Base-by-base conservation (phyloP, 2,797 vertebrate genomes). In the Pygocentrus nattereri region DNA sequence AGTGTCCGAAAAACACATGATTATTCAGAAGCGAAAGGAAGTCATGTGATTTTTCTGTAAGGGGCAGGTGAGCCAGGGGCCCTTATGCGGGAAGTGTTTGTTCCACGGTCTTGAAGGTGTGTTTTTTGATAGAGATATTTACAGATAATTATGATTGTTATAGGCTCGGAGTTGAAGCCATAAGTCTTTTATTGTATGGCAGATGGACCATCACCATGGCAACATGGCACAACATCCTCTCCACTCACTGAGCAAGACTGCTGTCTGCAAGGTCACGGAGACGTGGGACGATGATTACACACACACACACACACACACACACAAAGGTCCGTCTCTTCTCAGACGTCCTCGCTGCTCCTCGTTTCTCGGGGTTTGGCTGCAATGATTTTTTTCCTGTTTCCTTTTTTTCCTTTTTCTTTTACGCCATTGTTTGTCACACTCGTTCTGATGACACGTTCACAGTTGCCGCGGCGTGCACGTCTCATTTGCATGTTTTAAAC, bases 181-280 rank as follows among this genome's bases (percentile, higher is more conserved):
- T 52, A 65, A 78, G 80, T 62, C 41, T 73, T 79, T 73, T 73
- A 81, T 79, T 79, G 81, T 74, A 85, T 83, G 82, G 78, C 68
- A 82, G 78, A 85, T 72, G 64, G 80, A 82, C 67, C 70, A 71
- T 87, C 78, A 68, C 85, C 85, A 84, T 86, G 82, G 85, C 80
- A 85, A 86, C 85, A 61, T 54, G 18, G 56, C 47, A 84, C 78
- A 85, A 82, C 82, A 83, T 74, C 79, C 74, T 81, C 73, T 79
- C 56, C 50, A 50, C 54, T 81, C 70, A 34, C 56, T 49, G 76
- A 76, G 65, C 72, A 82, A 79, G 54, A 49, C 50, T 50, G 62
- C 71, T 61, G 50, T 74, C 74, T 78, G 56, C 71, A 76, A 78
- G 56, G 64, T 68, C 73, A 83, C 70, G 56, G 59, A 74, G 70